These are phyloP conservation scores for Hetaerina titia DNA, from an alignment of 2,888 invertebrate species.

Conservation along the genomic window DNA sequence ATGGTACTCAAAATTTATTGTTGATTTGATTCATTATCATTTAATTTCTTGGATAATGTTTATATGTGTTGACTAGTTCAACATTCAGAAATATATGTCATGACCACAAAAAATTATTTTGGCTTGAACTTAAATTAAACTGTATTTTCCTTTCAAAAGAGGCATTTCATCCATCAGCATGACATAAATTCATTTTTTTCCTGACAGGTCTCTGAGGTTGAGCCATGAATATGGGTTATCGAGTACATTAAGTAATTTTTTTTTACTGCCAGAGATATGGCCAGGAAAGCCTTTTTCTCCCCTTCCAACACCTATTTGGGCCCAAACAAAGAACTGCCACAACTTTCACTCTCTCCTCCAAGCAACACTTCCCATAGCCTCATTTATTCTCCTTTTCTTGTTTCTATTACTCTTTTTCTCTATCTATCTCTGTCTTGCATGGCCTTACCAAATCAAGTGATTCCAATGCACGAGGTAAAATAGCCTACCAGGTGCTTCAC, in stretches of 20 bases:
- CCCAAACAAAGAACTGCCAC: slow-evolving; percentile 49
- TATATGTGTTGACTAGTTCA: not conserved
- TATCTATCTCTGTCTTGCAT: slow-evolving; percentile 55
- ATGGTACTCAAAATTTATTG: not conserved
- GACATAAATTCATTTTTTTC: not conserved
- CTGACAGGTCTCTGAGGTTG: slow-evolving; percentile 33
- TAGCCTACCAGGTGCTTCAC: slow-evolving; percentile 19
- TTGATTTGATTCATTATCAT: not conserved
- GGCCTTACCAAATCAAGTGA: slow-evolving; percentile 56
- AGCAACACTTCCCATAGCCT: slow-evolving; percentile 65
- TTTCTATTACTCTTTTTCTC: slow-evolving; percentile 69
- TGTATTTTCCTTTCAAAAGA: not conserved
- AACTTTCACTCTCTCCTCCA: slow-evolving; percentile 69
- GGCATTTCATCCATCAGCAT: not conserved
- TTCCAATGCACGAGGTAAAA: slow-evolving; percentile 8
- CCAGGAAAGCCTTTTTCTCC: slow-evolving; percentile 43
- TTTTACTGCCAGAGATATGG: slow-evolving; percentile 59
- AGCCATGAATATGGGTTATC: slow-evolving; percentile 5
- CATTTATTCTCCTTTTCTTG: slow-evolving; percentile 67
- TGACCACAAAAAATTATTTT: not conserved
- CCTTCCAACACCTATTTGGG: slow-evolving; percentile 54
- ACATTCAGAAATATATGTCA: not conserved
- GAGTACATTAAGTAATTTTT: not conserved
- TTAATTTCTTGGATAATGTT: not conserved
- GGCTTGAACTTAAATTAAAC: not conserved